Evolutionary conservation across 2,888 invertebrate species (phyloP).

Genomic region (Melipona bicolor): DNA sequence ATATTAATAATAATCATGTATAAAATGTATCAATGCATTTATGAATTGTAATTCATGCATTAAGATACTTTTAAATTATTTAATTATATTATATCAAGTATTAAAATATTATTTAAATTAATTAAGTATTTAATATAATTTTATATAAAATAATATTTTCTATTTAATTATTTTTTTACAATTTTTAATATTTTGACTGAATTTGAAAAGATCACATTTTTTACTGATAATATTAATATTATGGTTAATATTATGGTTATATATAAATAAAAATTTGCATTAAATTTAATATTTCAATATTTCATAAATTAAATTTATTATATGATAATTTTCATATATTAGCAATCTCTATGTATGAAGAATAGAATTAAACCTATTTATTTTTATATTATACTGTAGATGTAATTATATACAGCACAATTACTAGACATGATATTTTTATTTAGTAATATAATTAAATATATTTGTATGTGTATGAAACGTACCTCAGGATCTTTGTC

Average conservation of each 20-base stretch:
- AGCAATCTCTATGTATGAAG: conserved; percentile 26
- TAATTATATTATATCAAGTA: no score
- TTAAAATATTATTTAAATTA: no score
- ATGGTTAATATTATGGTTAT: neutral
- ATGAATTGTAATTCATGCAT: neutral
- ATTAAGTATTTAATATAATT: no score
- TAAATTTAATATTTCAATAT: neutral
- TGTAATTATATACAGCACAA: neutral
- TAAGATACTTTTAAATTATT: neutral
- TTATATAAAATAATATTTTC: neutral
- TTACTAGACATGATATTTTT: neutral
- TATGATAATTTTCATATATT: neutral
- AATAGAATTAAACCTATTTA: conserved; percentile 8
- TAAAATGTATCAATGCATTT: neutral
- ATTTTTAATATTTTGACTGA: neutral
- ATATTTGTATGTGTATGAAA: conserved; percentile 25
- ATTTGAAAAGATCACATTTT: neutral
- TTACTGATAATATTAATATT: no score
- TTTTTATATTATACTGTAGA: neutral
- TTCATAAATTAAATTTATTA: neutral
- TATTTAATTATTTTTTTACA: neutral
- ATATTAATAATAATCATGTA: neutral
- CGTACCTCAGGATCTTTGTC: conserved; percentile 76
- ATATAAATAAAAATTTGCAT: no score
- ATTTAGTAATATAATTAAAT: conserved; percentile 12